phyloP scores from a whole-genome alignment of 2,797 vertebrate genomes.

The Acropternis orthonyx region DNA sequence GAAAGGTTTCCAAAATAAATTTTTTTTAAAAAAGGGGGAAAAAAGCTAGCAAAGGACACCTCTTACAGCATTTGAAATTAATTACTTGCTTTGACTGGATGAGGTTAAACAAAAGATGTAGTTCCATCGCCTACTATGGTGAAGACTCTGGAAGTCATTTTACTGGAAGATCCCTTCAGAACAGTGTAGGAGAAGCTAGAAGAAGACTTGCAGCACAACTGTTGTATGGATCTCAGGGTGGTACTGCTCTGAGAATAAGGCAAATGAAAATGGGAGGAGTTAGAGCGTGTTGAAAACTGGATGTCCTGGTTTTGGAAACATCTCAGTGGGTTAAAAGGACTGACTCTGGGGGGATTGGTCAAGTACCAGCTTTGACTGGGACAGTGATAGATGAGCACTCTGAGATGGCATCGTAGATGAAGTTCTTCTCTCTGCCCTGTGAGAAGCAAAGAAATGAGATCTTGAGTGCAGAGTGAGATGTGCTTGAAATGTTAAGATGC shows the following conservation, averaged over 20 bases:
- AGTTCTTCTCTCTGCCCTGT: background rate
- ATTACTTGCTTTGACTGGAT: background rate
- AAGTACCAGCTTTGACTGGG: background rate
- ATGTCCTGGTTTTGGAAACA: background rate
- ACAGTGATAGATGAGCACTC: background rate
- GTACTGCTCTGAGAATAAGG: background rate
- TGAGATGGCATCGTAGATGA: rapidly evolving
- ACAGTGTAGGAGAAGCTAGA: background rate
- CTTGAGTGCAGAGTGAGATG: background rate
- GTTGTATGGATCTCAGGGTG: background rate
- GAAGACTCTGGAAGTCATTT: background rate
- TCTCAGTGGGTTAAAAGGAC: background rate
- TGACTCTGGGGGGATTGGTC: background rate
- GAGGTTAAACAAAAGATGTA: background rate
- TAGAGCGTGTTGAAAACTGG: background rate
- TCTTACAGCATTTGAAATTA: rapidly evolving
- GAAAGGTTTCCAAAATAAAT: background rate
- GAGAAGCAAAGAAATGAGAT: background rate
- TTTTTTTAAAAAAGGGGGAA: rapidly evolving
- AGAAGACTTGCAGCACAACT: background rate
- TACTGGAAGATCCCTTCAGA: background rate
- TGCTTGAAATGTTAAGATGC: background rate
- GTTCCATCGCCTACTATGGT: rapidly evolving
- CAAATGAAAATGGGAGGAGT: background rate
- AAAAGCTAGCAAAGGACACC: background rate